These are phyloP conservation scores for Drosophila hamatofila DNA, from an alignment of 2,888 invertebrate species.

Conservation along the genomic window DNA sequence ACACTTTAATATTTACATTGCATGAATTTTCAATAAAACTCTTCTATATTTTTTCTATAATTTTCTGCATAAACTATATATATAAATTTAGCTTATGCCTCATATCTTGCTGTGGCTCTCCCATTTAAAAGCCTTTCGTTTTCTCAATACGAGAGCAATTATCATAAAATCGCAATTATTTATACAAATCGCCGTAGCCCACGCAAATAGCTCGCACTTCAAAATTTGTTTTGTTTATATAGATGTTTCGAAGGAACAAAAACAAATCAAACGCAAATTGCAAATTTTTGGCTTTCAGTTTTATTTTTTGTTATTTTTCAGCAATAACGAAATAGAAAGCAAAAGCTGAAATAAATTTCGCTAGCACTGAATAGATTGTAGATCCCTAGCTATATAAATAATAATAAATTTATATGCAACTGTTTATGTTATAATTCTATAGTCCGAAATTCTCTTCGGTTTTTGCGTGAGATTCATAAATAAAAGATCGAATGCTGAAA, in stretches of 20 bases:
- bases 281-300: conserved; percentile 16
- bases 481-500: conserved; percentile 20
- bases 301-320: background rate
- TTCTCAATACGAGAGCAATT: conserved; percentile 12
- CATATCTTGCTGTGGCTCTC: background rate
- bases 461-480: conserved; percentile 37
- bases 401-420: background rate
- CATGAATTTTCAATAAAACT: no score
- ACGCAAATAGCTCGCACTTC: conserved; percentile 30
- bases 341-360: conserved; percentile 21
- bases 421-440: conserved; percentile 21
- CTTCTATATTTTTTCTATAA: no score
- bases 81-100: background rate
- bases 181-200: conserved; percentile 15
- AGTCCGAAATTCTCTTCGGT: conserved; percentile 15
- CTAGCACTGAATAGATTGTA: conserved; percentile 12
- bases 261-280: conserved; percentile 22
- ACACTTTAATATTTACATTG: no score
- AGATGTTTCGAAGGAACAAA: conserved; percentile 12
- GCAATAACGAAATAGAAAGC: conserved; percentile 19
- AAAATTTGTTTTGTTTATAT: conserved; percentile 35
- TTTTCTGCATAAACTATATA: background rate
- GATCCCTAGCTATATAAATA: conserved; percentile 6
- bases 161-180: conserved; percentile 24
- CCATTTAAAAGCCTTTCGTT: conserved; percentile 8